Base-by-base conservation (phyloP, 2,888 invertebrate species). In the Elmis aenea region DNA sequence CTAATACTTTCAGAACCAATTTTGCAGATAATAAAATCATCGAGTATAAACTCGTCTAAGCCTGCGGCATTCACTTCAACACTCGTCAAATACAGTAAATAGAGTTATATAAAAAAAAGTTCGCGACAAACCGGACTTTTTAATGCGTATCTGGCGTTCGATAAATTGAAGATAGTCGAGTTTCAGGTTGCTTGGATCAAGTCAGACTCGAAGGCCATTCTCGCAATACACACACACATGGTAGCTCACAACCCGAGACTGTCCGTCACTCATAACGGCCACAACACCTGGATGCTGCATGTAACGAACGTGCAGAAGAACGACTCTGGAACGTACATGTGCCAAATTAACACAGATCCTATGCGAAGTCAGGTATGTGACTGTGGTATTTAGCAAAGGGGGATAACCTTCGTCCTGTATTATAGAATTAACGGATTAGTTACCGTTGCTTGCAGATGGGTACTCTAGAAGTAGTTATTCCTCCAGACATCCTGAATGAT, bases 271-370 rank as follows among this genome's bases (percentile, higher is more conserved):
- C 91, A 90, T 72, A 91, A 91, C 68, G 90, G 91, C 54, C 89
- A 91, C 73, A 87, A 90, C 69, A 89, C 90, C 55, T 93, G 92
- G 92, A 89, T 88, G 68, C 76, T 93, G 58, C 85, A 87, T 72
- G 86, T 93, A 66, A 81, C 83, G 60, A 88, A 89, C 65, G 90
- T 92, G 45, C 89, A 90, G 68, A 83, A 87, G 59, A 86, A 86
- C 66, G 93, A 93, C 71, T 87, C 87, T 15, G 93, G 93, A 56
- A 87, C 86, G 31, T 93, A 93, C 72, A 92, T 92, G 90, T 92
- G 91, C 69, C 92, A 92, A 71, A 84, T 91, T 59, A 91, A 91
- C 70, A 91, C 90, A 38, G 87, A 88, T 64, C 91, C 90, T 38
- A 89, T 90, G 88, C 79, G 83, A 57, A 86, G 84, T 67, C 85